Conservation (phyloP, 1,140 invertebrate genomes). For the Bacillus rossius region DNA sequence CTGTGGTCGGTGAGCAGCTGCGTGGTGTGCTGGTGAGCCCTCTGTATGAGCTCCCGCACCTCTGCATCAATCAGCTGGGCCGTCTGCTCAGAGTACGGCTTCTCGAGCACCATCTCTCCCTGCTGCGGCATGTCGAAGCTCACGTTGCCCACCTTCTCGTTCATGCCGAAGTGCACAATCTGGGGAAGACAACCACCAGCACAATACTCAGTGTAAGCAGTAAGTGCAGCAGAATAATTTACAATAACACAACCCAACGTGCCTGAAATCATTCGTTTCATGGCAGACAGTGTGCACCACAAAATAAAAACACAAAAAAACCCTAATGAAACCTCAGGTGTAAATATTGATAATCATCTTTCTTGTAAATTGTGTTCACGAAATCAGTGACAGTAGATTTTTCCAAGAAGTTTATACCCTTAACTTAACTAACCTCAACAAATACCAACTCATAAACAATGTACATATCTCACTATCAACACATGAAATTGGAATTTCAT, state of each 20-base stretch:
- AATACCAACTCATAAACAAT: no score
- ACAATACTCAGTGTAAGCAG: background rate
- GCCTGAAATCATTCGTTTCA: no score
- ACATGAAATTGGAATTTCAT: no score
- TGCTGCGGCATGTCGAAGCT: constrained; percentile 92
- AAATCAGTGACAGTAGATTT: no score
- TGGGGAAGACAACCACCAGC: constrained; percentile 12
- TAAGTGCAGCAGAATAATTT: background rate
- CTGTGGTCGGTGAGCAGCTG: constrained; percentile 82
- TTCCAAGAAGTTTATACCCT: no score
- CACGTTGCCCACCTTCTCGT: constrained; percentile 93
- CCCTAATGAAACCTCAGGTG: no score
- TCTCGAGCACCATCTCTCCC: constrained; percentile 91
- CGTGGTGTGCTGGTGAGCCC: constrained; percentile 75
- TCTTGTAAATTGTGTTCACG: no score
- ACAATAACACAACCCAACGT: background rate
- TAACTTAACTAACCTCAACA: no score
- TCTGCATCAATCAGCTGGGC: constrained; percentile 95
- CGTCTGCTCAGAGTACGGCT: constrained; percentile 97
- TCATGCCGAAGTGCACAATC: constrained; percentile 93
- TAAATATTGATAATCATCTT: no score
- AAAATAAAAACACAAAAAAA: no score
- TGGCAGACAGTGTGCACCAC: no score
- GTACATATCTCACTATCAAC: no score
- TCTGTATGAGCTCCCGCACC: constrained; percentile 78